Conservation (phyloP, 53 echinoderm and acorn worm genomes). For the Actinopyga echinites region DNA sequence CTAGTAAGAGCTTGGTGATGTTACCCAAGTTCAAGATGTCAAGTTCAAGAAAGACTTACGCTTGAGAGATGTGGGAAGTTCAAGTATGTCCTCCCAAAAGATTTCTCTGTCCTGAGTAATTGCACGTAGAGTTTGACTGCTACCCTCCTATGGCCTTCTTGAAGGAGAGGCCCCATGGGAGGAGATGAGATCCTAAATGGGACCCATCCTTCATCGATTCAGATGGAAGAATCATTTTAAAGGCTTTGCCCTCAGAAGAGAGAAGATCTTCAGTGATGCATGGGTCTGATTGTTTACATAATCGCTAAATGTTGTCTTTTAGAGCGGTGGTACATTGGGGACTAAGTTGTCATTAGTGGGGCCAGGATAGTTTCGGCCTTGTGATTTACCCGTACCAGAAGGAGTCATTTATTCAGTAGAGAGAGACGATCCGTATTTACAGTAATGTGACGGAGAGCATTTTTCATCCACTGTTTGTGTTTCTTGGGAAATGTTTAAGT, state of each 20-base stretch:
- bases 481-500: too few species aligned
- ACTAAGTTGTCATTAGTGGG: slow-evolving; percentile 25
- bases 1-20: too few species aligned
- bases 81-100: too few species aligned
- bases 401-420: too few species aligned
- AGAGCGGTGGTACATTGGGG: slow-evolving; percentile 9
- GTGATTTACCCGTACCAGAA: background rate
- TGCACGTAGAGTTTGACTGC: too few species aligned
- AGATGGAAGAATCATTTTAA: slow-evolving; percentile 2
- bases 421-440: background rate
- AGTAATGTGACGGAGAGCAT: background rate
- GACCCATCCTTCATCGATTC: slow-evolving; percentile 20
- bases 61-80: too few species aligned
- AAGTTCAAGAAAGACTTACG: too few species aligned
- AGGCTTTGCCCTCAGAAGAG: slow-evolving; percentile 6
- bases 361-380: background rate
- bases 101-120: too few species aligned
- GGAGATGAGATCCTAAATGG: background rate
- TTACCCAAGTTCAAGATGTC: too few species aligned
- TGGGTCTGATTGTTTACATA: slow-evolving; percentile 23
- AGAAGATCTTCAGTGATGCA: slow-evolving; percentile 17
- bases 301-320: slow-evolving; percentile 28
- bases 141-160: background rate
- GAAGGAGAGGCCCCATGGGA: background rate
- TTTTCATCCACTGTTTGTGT: too few species aligned